phyloP scores from a whole-genome alignment of 2,797 vertebrate species.

The Synanceia verrucosa region DNA sequence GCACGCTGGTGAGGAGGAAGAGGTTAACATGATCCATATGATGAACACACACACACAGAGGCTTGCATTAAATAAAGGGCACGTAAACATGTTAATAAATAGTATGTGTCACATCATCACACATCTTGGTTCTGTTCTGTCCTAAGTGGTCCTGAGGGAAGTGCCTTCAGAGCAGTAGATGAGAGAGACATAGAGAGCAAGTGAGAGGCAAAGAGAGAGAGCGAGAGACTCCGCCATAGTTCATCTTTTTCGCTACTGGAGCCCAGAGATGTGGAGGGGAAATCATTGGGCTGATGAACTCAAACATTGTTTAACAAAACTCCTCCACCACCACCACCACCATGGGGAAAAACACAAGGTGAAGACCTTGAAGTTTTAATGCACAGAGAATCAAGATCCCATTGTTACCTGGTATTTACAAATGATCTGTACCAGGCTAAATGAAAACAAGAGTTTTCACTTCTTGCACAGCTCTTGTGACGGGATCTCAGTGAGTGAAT shows the following conservation, averaged over 20 bases:
- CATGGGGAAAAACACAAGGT: neutral
- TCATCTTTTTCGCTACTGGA: conserved; percentile 39
- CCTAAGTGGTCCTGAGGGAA: conserved; percentile 27
- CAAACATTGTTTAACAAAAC: conserved; percentile 57
- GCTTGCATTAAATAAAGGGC: neutral
- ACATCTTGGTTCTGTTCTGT: conserved; percentile 4
- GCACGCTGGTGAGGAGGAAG: neutral
- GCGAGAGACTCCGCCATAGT: conserved; percentile 1
- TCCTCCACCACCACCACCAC: neutral
- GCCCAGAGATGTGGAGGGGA: conserved; percentile 21
- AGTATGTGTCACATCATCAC: neutral
- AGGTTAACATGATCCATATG: neutral
- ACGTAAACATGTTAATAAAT: neutral
- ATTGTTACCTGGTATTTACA: neutral
- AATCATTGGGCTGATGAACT: conserved; percentile 49
- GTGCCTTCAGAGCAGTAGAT: neutral
- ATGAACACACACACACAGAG: neutral
- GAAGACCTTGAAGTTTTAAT: neutral
- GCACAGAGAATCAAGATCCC: neutral
- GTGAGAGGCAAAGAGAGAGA: neutral
- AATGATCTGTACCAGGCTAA: neutral
- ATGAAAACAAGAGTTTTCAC: neutral
- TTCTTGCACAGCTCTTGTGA: neutral
- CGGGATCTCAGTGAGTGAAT: neutral
- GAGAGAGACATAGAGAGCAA: conserved; percentile 7